Percentiles rank a stretch among this genome's conserved stretches.
phyloP scores from a whole-genome alignment of 2,113 vertebrate genomes.

The Cyprichromis sp. region DNA sequence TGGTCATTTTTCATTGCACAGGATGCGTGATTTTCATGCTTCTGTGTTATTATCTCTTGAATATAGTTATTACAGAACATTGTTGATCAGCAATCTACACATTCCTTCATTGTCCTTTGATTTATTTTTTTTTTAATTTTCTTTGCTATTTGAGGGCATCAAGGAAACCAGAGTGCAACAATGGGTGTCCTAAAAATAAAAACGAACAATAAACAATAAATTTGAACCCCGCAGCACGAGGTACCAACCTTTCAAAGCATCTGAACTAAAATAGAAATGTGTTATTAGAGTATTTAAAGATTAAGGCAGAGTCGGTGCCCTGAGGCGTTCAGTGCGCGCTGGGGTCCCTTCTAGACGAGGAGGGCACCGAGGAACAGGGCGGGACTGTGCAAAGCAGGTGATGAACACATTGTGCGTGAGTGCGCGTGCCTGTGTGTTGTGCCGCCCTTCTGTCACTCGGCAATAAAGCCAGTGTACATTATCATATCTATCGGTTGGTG shows the following conservation, averaged over 20 bases:
- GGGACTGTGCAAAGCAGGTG: neutral
- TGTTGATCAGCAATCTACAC: neutral
- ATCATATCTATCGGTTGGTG: conserved; percentile 65
- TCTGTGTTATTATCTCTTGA: neutral
- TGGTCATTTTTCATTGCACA: neutral
- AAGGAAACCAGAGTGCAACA: neutral
- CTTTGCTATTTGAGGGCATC: neutral
- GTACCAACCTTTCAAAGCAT: neutral
- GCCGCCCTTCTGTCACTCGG: conserved; percentile 53
- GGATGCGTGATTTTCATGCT: neutral
- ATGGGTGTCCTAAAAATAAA: conserved; percentile 12
- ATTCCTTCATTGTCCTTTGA: neutral
- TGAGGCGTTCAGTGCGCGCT: neutral
- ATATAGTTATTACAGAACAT: neutral
- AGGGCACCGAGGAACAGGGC: neutral
- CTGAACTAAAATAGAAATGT: conserved; percentile 30
- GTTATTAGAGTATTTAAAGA: conserved; percentile 41
- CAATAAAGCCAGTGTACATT: conserved; percentile 67
- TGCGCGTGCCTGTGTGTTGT: neutral
- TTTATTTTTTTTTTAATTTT: rapidly evolving
- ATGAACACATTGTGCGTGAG: neutral
- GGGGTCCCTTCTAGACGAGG: conserved; percentile 6
- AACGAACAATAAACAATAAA: neutral
- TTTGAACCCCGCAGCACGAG: neutral
- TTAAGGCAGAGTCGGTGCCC: conserved; percentile 29